Evolutionary conservation across 2,113 vertebrate species (phyloP), one percentile per base, ranked within the genome.

Genomic region (Syngnathus scovelli): DNA sequence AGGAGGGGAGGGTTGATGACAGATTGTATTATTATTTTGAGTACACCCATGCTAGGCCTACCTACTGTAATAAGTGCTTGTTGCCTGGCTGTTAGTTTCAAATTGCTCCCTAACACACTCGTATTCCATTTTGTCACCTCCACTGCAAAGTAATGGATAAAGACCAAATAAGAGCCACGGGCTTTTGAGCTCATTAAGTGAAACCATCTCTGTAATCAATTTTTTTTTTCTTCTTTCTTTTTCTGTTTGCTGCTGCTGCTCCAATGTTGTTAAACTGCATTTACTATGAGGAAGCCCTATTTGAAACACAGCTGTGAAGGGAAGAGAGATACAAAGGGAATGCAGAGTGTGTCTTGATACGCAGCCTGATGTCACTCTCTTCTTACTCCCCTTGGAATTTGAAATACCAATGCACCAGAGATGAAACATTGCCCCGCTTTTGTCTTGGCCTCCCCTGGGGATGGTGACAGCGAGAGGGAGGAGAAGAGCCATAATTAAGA

Each of bases 401-500:
- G 73, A 89, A 89, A 89, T 86, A 87, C 81, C 86, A 82, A 78
- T 74, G 82, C 79, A 79, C 80, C 75, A 68, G 76, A 87, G 80
- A 84, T 86, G 89, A 85, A 88, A 85, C 84, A 80, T 79, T 67
- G 81, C 68, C 81, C 80, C 81, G 70, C 80, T 86, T 87, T 89
- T 85, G 85, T 87, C 83, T 83, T 66, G 81, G 67, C 79, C 83
- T 84, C 83, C 81, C 85, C 68, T 27, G 80, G 80, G 81, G 85
- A 79, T 44, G 71, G 82, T 88, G 87, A 90, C 88, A 87, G 86
- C 65, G 55, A 86, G 83, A 83, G 73, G 83, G 86, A 82, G 85
- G 85, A 82, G 81, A 87, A 72, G 78, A 80, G 82, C 74, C 83
- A 79, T 89, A 89, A 90, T 89, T 86, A 88, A 89, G 80, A 85